Conservation (phyloP, 2,113 vertebrate species). For the Setophaga kirtlandii region DNA sequence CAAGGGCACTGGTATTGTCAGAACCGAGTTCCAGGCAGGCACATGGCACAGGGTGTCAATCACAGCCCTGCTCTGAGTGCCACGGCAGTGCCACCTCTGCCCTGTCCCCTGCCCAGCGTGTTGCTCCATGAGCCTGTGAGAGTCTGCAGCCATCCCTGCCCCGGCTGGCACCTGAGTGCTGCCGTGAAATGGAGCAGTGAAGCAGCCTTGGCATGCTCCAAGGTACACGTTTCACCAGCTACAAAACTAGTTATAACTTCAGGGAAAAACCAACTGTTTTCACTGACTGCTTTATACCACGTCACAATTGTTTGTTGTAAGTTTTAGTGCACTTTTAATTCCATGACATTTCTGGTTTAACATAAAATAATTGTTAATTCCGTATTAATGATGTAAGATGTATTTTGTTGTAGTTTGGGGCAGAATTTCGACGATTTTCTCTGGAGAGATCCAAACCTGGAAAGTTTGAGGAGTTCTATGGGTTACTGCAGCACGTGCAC, state of each 20-base stretch:
- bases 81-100: background rate
- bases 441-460: slow-evolving; percentile 95
- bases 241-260: background rate
- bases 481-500: slow-evolving; percentile 93
- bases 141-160: background rate
- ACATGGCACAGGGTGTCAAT: background rate
- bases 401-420: slow-evolving; percentile 87
- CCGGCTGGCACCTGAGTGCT: background rate
- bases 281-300: background rate
- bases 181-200: fast-evolving
- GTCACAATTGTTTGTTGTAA: background rate
- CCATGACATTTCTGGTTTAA: fast-evolving
- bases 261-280: fast-evolving
- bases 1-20: background rate
- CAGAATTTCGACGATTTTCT: slow-evolving; percentile 96
- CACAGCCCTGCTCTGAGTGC: background rate
- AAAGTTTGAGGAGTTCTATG: slow-evolving; percentile 96
- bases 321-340: background rate
- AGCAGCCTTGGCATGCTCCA: background rate
- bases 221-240: background rate
- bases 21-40: background rate
- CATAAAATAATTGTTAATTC: background rate
- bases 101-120: background rate
- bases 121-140: background rate
- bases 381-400: background rate